phyloP scores from a whole-genome alignment of 2,113 vertebrate species.

The Caranx melampygus region DNA sequence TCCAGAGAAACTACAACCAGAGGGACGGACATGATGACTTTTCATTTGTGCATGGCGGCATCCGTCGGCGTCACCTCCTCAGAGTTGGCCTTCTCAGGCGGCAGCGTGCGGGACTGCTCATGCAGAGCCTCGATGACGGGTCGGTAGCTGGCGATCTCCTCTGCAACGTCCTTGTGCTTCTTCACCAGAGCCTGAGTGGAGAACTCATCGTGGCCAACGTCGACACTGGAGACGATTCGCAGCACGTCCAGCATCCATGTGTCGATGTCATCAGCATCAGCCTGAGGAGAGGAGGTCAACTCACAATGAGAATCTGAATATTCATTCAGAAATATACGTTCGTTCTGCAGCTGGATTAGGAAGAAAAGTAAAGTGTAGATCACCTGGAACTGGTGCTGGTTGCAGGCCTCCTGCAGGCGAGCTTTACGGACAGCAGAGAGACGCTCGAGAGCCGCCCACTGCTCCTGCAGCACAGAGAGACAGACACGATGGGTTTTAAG shows the following conservation, averaged over 20 bases:
- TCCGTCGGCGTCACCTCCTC: slow-evolving; percentile 79
- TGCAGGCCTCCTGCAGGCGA: slow-evolving; percentile 91
- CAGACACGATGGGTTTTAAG: too few species aligned
- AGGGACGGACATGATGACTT: not conserved
- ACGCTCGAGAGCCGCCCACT: slow-evolving; percentile 94
- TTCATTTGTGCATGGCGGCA: not conserved
- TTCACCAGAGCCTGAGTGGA: slow-evolving; percentile 97
- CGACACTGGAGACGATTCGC: slow-evolving; percentile 94
- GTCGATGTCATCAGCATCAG: slow-evolving; percentile 94
- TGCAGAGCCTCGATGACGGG: slow-evolving; percentile 93
- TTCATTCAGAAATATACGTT: too few species aligned
- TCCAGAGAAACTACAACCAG: not conserved
- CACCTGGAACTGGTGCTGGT: slow-evolving; percentile 93
- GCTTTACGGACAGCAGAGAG: slow-evolving; percentile 93
- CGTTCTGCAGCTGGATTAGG: too few species aligned
- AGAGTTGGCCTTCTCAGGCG: slow-evolving; percentile 83
- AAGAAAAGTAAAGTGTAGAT: not conserved
- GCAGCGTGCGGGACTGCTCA: slow-evolving; percentile 90
- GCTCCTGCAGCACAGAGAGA: slow-evolving; percentile 81
- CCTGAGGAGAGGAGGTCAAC: slow-evolving; percentile 51
- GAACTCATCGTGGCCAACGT: slow-evolving; percentile 97
- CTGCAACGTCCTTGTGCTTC: slow-evolving; percentile 97
- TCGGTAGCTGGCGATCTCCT: slow-evolving; percentile 94
- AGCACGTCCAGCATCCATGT: slow-evolving; percentile 98
- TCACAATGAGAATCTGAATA: too few species aligned